A percentile compares a stretch with the other conserved stretches of the same genome.
These are phyloP conservation scores for Cochlearius cochlearius DNA, from an alignment of 2,113 vertebrate genomes.

Conservation along the genomic window DNA sequence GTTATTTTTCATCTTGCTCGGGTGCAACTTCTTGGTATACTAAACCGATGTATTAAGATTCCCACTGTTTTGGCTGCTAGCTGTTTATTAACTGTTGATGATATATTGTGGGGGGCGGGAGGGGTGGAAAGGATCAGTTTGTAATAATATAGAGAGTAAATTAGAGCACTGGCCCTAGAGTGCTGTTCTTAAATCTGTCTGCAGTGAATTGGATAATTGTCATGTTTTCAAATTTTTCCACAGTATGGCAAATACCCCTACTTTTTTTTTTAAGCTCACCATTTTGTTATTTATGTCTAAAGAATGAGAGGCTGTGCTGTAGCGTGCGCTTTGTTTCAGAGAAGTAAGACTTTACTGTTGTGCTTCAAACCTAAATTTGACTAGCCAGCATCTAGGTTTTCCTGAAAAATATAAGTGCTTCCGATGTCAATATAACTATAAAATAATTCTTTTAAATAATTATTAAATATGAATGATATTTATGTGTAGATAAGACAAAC, in stretches of 20 bases:
- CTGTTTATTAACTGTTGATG: not conserved
- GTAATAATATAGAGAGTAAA: not conserved
- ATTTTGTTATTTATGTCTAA: not conserved
- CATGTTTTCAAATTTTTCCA: not conserved
- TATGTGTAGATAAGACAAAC: not conserved
- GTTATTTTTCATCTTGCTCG: not conserved
- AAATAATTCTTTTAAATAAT: not conserved
- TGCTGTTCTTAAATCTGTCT: not conserved
- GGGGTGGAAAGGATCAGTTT: not conserved
- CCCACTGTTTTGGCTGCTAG: not conserved
- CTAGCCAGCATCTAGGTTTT: not conserved
- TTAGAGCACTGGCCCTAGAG: not conserved
- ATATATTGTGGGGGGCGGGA: too few relatives aligned
- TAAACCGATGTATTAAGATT: not conserved
- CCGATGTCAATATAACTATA: not conserved
- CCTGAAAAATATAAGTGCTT: not conserved
- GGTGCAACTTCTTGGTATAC: not conserved
- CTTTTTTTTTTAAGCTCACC: not conserved
- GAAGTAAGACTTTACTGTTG: not conserved
- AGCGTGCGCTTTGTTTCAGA: not conserved
- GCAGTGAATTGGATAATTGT: not conserved
- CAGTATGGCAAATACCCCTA: fast-evolving
- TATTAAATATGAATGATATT: not conserved
- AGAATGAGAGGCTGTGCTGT: not conserved
- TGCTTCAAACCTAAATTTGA: not conserved